Evolutionary conservation across 2,888 invertebrate species (phyloP).

Genomic region (Plebejus argus): DNA sequence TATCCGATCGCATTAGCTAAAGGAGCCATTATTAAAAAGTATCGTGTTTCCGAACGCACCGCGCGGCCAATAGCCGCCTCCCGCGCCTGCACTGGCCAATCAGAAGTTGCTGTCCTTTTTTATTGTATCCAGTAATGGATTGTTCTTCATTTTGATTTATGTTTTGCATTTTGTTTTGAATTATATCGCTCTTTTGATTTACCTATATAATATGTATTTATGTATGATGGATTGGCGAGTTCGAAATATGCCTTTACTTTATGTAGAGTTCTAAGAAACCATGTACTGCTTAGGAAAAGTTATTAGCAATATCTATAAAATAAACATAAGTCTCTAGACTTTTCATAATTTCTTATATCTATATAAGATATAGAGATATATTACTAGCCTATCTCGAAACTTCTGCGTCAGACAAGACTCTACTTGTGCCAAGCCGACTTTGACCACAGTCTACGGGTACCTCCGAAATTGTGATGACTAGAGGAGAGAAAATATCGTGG

Average conservation of each 20-base stretch:
- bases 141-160: slow-evolving; percentile 78
- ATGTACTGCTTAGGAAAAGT: no score
- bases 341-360: no score
- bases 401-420: no score
- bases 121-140: slow-evolving; percentile 76
- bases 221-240: neutral
- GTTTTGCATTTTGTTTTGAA: slow-evolving; percentile 51
- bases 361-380: no score
- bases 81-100: slow-evolving; percentile 67
- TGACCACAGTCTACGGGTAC: no score
- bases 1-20: slow-evolving; percentile 78
- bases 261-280: no score
- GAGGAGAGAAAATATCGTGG: neutral
- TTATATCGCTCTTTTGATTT: slow-evolving; percentile 25
- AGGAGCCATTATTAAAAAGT: slow-evolving; percentile 81
- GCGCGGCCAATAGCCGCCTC: slow-evolving; percentile 65
- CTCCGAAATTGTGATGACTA: no score
- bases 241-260: neutral
- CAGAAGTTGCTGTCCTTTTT: slow-evolving; percentile 61
- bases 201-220: neutral
- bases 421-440: neutral
- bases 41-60: slow-evolving; percentile 75
- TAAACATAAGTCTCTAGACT: no score
- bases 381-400: no score
- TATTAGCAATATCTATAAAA: no score